phyloP scores from a whole-genome alignment of 2,797 vertebrate species.

The Tragelaphus eurycerus region DNA sequence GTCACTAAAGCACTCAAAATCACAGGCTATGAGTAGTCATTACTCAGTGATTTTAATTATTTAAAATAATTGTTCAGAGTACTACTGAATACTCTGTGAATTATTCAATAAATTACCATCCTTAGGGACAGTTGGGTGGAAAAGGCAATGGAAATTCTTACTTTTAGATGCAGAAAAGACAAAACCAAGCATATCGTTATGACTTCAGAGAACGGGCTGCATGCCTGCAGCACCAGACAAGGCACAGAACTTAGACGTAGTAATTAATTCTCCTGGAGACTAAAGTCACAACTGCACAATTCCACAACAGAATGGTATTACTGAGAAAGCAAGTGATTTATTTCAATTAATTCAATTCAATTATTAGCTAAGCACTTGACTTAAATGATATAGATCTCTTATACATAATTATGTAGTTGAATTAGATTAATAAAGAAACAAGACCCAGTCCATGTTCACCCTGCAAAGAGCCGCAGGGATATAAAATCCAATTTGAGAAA shows the following conservation, averaged over 20 bases:
- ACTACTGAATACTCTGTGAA: not conserved
- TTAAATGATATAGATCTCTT: not conserved
- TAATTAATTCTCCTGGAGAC: constrained; percentile 64
- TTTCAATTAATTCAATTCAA: not conserved
- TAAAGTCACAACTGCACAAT: not conserved
- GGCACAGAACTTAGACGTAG: not conserved
- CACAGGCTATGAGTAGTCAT: not conserved
- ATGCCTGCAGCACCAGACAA: constrained; percentile 5
- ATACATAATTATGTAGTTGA: not conserved
- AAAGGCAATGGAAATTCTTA: not conserved
- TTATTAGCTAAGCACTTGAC: not conserved
- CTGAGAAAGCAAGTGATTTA: not conserved
- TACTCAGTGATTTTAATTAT: not conserved
- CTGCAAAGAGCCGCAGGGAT: not conserved
- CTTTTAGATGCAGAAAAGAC: not conserved
- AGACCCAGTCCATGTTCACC: not conserved
- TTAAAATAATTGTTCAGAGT: not conserved
- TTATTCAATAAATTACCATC: fast-evolving
- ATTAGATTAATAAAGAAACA: not conserved
- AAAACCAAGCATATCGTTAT: not conserved
- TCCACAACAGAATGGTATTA: not conserved
- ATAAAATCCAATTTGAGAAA: not conserved
- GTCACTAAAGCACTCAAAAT: not conserved
- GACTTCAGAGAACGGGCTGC: not conserved
- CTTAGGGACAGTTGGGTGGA: not conserved